Percentiles rank a stretch among this genome's conserved stretches.
Conservation (phyloP, 2,888 invertebrate species). For the Hesperia comma region DNA sequence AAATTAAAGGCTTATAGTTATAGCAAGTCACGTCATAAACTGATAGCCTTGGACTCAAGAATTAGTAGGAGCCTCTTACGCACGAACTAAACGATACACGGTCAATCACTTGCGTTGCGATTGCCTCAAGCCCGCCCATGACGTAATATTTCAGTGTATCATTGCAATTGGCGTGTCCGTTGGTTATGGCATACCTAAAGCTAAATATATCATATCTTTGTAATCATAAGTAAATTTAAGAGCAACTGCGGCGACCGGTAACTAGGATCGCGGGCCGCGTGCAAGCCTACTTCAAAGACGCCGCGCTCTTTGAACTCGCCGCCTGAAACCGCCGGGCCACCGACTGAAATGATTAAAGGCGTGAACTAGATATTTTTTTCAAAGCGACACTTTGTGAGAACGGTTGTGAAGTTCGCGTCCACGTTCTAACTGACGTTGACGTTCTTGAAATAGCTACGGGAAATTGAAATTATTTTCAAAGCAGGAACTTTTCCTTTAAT, state of each 20-base stretch:
- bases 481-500: too few species aligned
- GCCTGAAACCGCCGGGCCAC: conserved; percentile 53
- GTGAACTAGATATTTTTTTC: conserved; percentile 39
- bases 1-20: too few species aligned
- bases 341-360: conserved; percentile 48
- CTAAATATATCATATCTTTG: conserved; percentile 15
- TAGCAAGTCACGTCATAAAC: too few species aligned
- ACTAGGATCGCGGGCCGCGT: conserved; percentile 56
- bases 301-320: conserved; percentile 70
- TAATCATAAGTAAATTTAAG: conserved; percentile 46
- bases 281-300: conserved; percentile 64
- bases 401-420: conserved; percentile 6
- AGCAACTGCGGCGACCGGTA: conserved; percentile 58
- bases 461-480: conserved; percentile 2
- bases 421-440: conserved; percentile 12
- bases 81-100: neutral
- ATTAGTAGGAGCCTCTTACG: too few species aligned
- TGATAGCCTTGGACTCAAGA: too few species aligned
- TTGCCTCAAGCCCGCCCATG: neutral
- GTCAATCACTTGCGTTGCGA: too few species aligned
- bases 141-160: neutral
- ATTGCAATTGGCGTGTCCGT: neutral
- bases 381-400: conserved; percentile 33
- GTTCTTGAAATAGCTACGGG: conserved; percentile 8
- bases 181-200: neutral